phyloP scores from a whole-genome alignment of 2,797 vertebrate genomes.

The Austrolebias charrua region DNA sequence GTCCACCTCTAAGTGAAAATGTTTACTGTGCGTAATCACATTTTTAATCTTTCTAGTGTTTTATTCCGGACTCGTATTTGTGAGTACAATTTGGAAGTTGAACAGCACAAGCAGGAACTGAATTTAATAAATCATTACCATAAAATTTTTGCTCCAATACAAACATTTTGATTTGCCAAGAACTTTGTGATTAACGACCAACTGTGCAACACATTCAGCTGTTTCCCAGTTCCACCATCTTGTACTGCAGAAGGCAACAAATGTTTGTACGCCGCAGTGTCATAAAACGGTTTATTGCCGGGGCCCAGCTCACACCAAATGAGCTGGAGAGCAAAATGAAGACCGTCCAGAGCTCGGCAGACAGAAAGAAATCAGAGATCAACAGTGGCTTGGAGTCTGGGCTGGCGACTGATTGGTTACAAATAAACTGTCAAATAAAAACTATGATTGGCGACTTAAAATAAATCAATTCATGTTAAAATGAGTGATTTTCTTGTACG shows the following conservation, averaged over 20 bases:
- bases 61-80: neutral
- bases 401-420: neutral
- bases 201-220: neutral
- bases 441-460: neutral
- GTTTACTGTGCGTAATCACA: too few species aligned
- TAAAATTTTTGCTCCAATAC: neutral
- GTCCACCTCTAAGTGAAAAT: too few species aligned
- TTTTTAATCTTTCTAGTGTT: too few species aligned
- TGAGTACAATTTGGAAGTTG: neutral
- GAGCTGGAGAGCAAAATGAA: too few species aligned
- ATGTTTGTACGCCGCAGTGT: neutral
- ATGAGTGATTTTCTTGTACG: neutral
- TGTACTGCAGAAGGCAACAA: neutral
- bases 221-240: neutral
- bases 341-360: too few species aligned
- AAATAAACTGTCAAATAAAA: neutral
- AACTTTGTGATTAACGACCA: neutral
- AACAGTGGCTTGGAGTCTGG: too few species aligned
- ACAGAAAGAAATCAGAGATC: too few species aligned
- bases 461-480: neutral
- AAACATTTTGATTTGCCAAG: neutral
- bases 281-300: neutral
- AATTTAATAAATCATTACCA: neutral
- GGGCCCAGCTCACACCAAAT: neutral
- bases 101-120: neutral